Conservation (phyloP, 2,797 vertebrate genomes). For the Muscicapa comitata region DNA sequence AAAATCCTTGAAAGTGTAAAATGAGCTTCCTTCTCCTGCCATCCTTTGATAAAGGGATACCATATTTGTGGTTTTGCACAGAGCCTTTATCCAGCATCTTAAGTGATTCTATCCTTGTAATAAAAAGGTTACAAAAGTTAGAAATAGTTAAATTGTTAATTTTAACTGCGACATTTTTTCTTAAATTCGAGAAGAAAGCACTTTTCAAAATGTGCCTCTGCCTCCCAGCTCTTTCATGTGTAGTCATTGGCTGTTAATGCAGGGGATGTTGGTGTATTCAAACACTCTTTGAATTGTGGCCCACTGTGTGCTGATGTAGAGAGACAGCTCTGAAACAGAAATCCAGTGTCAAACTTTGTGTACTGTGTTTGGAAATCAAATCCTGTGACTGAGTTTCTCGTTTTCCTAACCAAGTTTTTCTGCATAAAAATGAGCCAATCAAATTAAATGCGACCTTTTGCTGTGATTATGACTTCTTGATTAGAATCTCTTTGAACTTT, state of each 20-base stretch:
- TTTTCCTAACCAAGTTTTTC: constrained; percentile 16
- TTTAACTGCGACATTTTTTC: not conserved
- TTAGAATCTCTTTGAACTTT: constrained; percentile 38
- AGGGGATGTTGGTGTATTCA: not conserved
- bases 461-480: constrained; percentile 36
- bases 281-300: not conserved
- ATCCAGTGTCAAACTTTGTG: not conserved
- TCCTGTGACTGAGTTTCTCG: not conserved
- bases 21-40: constrained; percentile 56
- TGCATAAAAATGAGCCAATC: constrained; percentile 30
- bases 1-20: constrained; percentile 69
- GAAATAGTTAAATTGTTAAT: not conserved
- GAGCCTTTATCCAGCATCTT: not conserved
- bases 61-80: constrained; percentile 2
- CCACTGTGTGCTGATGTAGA: not conserved
- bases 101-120: not conserved
- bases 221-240: not conserved
- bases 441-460: constrained; percentile 45
- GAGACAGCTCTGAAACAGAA: not conserved
- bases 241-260: not conserved
- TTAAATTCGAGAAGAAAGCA: not conserved
- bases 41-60: constrained; percentile 52
- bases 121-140: not conserved
- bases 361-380: not conserved
- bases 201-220: not conserved